A percentile compares a stretch with the other conserved stretches of the same genome.
phyloP scores from a whole-genome alignment of 1,140 invertebrate species.

The Bombyx mandarina region DNA sequence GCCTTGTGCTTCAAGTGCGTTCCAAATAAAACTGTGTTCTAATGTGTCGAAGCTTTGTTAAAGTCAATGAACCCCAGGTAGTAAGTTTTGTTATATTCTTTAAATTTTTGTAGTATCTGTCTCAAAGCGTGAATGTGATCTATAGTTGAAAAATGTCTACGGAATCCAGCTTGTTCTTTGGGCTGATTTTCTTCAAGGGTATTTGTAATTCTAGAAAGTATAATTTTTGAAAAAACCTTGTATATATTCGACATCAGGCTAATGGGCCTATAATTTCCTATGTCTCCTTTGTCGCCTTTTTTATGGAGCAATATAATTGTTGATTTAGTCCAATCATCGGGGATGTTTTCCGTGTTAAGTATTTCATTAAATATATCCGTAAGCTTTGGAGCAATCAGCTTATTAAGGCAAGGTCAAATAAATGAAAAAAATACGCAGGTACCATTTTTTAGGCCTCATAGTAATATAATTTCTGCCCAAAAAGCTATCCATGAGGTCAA shows the following conservation, averaged over 20 bases:
- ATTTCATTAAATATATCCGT: too few relatives aligned
- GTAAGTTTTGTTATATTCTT: conserved; percentile 1
- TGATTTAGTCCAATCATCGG: too few relatives aligned
- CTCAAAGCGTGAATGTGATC: not conserved
- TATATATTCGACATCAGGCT: conserved; percentile 1
- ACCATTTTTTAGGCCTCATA: conserved; percentile 40
- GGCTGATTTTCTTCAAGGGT: not conserved
- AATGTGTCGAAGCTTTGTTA: conserved; percentile 1
- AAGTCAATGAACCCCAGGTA: conserved; percentile 1
- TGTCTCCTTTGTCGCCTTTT: too few relatives aligned
- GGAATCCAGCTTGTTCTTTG: conserved; percentile 1
- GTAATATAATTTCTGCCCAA: conserved; percentile 46
- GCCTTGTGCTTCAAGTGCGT: not conserved
- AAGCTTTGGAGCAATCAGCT: conserved; percentile 2
- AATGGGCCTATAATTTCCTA: not conserved
- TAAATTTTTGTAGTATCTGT: conserved; percentile 2
- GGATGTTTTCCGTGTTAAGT: too few relatives aligned
- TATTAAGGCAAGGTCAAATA: conserved; percentile 28
- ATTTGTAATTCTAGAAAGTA: conserved; percentile 1
- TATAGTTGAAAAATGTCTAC: not conserved
- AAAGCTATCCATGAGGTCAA: conserved; percentile 58
- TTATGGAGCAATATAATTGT: too few relatives aligned
- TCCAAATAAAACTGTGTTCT: not conserved
- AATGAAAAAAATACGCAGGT: conserved; percentile 36
- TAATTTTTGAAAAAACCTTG: not conserved